Evolutionary conservation across 2,888 invertebrate species (phyloP).

Genomic region (Hedya salicella): DNA sequence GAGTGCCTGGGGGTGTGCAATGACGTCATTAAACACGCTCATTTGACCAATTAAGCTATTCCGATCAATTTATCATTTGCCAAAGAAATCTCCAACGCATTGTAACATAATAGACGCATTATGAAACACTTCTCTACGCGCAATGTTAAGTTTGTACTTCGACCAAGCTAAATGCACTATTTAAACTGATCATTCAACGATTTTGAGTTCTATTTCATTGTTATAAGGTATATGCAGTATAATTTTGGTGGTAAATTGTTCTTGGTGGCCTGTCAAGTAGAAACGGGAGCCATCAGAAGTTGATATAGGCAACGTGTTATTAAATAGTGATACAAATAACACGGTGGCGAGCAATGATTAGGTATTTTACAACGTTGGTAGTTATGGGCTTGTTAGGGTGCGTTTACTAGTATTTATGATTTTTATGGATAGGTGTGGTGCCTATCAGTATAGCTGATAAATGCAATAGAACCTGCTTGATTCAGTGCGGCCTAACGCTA

Average conservation of each 20-base stretch:
- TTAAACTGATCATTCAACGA: neutral
- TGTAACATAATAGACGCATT: neutral
- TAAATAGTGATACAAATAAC: constrained; percentile 77
- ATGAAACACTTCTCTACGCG: neutral
- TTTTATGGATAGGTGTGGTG: constrained; percentile 18
- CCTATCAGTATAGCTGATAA: neutral
- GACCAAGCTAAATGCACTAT: neutral
- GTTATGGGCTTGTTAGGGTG: constrained; percentile 45
- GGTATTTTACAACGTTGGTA: constrained; percentile 61
- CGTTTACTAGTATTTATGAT: constrained; percentile 26
- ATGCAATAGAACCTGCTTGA: too few relatives aligned
- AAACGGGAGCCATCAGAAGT: constrained; percentile 57
- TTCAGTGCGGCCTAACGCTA: too few relatives aligned
- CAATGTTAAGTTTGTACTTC: constrained; percentile 37
- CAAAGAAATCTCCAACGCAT: constrained; percentile 48
- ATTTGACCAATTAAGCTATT: constrained; percentile 44
- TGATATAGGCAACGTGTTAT: constrained; percentile 74
- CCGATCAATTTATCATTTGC: neutral
- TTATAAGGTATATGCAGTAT: neutral
- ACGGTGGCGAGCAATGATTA: constrained; percentile 73
- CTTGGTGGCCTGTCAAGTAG: constrained; percentile 52
- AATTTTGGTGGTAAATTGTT: constrained; percentile 33
- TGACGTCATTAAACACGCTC: constrained; percentile 73
- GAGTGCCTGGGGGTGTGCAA: constrained; percentile 76
- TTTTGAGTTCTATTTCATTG: neutral